phyloP scores from a whole-genome alignment of 1,140 invertebrate genomes.

The Drosophila aff. region DNA sequence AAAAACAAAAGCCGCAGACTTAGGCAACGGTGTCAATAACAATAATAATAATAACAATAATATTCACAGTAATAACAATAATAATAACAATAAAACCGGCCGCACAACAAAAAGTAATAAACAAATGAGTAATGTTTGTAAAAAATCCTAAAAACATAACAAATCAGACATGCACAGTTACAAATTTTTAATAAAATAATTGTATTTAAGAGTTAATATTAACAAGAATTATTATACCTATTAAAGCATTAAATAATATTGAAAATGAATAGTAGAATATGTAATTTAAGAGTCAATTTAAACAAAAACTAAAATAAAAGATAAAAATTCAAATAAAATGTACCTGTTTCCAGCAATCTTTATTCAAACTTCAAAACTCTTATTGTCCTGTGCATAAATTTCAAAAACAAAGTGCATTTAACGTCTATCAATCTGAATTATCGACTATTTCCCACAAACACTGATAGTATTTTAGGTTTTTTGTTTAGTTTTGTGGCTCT shows the following conservation, averaged over 20 bases:
- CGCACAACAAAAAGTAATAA: slow-evolving; percentile 48
- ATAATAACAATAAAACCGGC: slow-evolving; percentile 12
- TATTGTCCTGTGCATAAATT: background rate
- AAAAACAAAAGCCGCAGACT: slow-evolving; percentile 11
- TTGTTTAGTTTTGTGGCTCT: slow-evolving; percentile 17
- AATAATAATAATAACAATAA: background rate
- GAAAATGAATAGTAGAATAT: too few relatives aligned
- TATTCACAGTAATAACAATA: background rate
- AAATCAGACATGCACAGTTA: background rate
- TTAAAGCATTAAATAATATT: background rate
- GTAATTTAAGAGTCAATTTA: too few relatives aligned
- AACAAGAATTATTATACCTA: background rate
- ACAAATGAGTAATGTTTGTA: slow-evolving; percentile 8
- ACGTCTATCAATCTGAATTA: background rate
- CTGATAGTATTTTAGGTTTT: slow-evolving; percentile 19
- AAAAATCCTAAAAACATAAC: slow-evolving; percentile 16
- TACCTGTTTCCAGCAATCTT: background rate
- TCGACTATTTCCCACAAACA: background rate
- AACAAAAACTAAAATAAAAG: too few relatives aligned
- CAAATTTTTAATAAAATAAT: slow-evolving; percentile 4
- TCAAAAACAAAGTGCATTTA: background rate
- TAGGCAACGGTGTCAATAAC: slow-evolving; percentile 1
- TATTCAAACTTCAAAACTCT: rapidly evolving
- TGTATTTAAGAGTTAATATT: too few relatives aligned
- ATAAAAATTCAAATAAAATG: background rate